These are phyloP conservation scores for Melangyna quadrimaculata DNA, from an alignment of 2,888 invertebrate genomes.

Conservation along the genomic window DNA sequence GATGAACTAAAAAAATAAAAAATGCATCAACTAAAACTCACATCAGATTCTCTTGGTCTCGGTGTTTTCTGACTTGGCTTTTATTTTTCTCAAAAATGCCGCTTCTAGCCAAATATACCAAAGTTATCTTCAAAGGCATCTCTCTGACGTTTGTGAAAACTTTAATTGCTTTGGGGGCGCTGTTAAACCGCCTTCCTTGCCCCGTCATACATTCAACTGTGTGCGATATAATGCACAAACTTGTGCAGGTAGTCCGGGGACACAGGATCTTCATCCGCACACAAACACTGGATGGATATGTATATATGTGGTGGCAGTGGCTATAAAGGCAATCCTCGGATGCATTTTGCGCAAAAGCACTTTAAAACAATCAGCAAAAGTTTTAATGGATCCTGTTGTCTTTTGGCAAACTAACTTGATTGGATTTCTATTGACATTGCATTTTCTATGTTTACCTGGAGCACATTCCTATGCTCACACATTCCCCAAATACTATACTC, in stretches of 20 bases:
- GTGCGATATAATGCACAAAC: slow-evolving; percentile 9
- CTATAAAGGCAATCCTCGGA: slow-evolving; percentile 65
- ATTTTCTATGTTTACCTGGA: slow-evolving; percentile 70
- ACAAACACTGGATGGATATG: neutral
- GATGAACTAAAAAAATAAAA: neutral
- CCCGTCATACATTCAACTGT: neutral
- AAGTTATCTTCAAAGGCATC: slow-evolving; percentile 68
- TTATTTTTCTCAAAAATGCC: neutral
- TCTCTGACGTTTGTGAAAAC: slow-evolving; percentile 66
- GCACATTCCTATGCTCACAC: slow-evolving; percentile 25
- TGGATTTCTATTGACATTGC: slow-evolving; percentile 72
- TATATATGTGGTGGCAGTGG: slow-evolving; percentile 6
- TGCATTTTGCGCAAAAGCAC: slow-evolving; percentile 71
- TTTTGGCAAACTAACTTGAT: slow-evolving; percentile 71
- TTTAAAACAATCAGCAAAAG: slow-evolving; percentile 71
- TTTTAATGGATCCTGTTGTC: slow-evolving; percentile 72
- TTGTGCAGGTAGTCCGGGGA: neutral
- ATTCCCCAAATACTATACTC: neutral
- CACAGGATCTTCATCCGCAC: neutral
- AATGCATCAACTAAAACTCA: slow-evolving; percentile 42
- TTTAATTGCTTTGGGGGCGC: slow-evolving; percentile 67
- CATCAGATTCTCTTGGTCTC: neutral
- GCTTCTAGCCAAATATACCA: slow-evolving; percentile 34
- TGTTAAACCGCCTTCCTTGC: neutral
- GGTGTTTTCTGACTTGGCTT: neutral